phyloP scores from a whole-genome alignment of 2,888 invertebrate genomes.

The Agrypnus murinus region DNA sequence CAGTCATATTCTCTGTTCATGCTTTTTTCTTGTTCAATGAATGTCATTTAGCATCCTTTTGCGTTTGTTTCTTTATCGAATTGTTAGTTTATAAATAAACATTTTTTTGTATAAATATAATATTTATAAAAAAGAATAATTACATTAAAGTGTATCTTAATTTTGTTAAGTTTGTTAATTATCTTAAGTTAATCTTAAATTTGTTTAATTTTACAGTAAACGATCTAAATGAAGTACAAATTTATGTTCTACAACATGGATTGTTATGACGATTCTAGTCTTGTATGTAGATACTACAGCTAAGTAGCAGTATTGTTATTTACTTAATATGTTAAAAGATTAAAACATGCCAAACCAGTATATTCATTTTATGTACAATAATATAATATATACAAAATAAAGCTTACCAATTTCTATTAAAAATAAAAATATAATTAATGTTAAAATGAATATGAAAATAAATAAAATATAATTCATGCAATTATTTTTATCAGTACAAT shows the following conservation, averaged over 20 bases:
- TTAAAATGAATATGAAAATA: conserved; percentile 2
- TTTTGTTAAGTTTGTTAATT: too few relatives aligned
- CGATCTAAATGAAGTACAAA: conserved; percentile 8
- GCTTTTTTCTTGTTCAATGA: too few relatives aligned
- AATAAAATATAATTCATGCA: neutral
- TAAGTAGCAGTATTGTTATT: conserved; percentile 24
- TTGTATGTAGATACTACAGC: conserved; percentile 17
- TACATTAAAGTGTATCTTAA: too few relatives aligned
- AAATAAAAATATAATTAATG: conserved; percentile 25
- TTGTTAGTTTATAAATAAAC: too few relatives aligned
- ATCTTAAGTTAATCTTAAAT: too few relatives aligned
- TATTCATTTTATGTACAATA: conserved; percentile 21
- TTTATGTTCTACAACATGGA: conserved; percentile 29
- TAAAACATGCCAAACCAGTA: neutral
- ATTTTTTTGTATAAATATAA: too few relatives aligned
- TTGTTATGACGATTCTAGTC: conserved; percentile 44
- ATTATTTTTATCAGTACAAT: conserved; percentile 38
- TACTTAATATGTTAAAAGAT: conserved; percentile 1
- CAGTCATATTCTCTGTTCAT: too few relatives aligned
- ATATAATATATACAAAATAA: conserved; percentile 36
- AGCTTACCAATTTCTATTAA: neutral
- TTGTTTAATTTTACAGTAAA: conserved; percentile 7
- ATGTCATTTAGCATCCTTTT: too few relatives aligned
- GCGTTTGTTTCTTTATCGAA: too few relatives aligned
- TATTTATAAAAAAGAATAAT: too few relatives aligned